A percentile compares a stretch with the other conserved stretches of the same genome.
These are phyloP conservation scores for Typhlomys cinereus DNA, from an alignment of 2,113 vertebrate genomes.

Conservation along the genomic window DNA sequence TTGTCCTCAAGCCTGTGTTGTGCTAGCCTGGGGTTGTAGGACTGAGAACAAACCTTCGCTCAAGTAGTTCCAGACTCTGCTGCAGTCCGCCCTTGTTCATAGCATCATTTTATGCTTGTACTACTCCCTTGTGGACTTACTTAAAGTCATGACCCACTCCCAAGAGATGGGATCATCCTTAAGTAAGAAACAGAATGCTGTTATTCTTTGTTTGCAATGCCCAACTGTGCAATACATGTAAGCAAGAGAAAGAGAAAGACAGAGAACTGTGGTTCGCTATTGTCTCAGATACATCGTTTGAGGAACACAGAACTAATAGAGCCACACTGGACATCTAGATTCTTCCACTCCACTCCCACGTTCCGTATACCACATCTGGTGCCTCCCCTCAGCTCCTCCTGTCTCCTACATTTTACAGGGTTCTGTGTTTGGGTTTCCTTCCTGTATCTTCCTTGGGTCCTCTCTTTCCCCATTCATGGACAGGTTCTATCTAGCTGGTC, in stretches of 20 bases:
- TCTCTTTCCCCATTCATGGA: not conserved
- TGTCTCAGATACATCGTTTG: not conserved
- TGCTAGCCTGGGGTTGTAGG: not conserved
- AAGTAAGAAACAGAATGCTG: not conserved
- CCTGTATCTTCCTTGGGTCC: not conserved
- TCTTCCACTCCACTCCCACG: rapidly evolving
- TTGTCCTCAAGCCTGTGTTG: rapidly evolving
- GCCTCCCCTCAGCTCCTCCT: not conserved
- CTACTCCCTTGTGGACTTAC: not conserved
- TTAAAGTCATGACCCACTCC: not conserved
- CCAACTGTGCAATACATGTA: not conserved
- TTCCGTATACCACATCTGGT: rapidly evolving
- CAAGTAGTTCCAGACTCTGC: not conserved
- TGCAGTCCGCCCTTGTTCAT: rapidly evolving
- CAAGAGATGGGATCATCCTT: not conserved
- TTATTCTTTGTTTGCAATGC: not conserved
- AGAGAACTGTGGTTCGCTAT: not conserved
- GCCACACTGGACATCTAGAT: rapidly evolving
- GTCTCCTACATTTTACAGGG: not conserved
- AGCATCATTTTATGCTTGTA: not conserved
- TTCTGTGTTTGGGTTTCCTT: not conserved
- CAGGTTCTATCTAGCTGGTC: not conserved
- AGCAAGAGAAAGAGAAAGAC: not conserved
- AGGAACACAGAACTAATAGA: not conserved
- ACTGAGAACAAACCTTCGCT: not conserved